Conservation (phyloP, 2,888 invertebrate species). For the Meloe dianella region DNA sequence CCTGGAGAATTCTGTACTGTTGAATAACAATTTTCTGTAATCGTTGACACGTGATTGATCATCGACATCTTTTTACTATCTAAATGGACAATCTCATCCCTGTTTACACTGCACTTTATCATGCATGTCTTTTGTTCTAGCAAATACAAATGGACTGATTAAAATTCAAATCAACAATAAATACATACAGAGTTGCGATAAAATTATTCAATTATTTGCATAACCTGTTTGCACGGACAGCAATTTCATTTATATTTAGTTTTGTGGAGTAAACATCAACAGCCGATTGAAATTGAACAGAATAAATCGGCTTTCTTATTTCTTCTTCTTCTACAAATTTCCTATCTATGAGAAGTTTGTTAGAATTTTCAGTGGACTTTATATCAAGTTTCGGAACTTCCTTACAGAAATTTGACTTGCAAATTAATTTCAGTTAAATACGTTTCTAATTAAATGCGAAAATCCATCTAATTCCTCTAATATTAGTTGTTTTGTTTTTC, state of each 20-base stretch:
- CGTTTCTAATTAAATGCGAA: background rate
- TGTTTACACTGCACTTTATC: background rate
- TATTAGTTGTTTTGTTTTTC: background rate
- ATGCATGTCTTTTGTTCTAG: background rate
- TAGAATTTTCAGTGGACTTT: background rate
- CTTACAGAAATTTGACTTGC: background rate
- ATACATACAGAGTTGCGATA: background rate
- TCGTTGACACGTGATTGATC: slow-evolving; percentile 45
- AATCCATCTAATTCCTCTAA: background rate
- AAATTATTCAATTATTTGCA: background rate
- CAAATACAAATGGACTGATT: background rate
- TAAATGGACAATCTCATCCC: background rate
- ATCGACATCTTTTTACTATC: slow-evolving; percentile 41
- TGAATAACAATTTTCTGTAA: slow-evolving; percentile 30
- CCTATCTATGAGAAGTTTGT: background rate
- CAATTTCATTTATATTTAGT: too few species aligned
- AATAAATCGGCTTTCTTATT: background rate
- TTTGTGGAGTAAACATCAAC: background rate
- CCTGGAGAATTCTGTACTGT: slow-evolving; percentile 44
- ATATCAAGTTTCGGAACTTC: background rate
- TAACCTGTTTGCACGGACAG: background rate
- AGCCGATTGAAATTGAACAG: too few species aligned
- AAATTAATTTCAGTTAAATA: background rate
- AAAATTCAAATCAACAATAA: too few species aligned
- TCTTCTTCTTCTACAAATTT: background rate